Conservation (phyloP, 2,888 invertebrate genomes). For the Dryadula phaetusa region DNA sequence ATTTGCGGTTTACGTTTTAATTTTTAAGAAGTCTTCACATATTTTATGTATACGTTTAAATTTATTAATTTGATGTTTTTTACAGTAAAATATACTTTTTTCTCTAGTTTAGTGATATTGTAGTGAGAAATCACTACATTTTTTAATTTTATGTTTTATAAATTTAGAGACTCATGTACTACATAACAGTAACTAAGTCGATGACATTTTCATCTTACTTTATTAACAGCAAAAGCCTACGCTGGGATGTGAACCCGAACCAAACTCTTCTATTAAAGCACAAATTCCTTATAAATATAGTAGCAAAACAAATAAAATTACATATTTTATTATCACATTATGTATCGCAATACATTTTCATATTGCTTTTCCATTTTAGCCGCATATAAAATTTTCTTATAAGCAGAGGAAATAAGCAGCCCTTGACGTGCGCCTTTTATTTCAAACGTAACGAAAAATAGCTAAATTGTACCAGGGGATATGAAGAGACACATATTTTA, state of each 20-base stretch:
- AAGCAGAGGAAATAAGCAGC: neutral
- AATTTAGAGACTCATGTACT: neutral
- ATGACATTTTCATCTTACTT: no score
- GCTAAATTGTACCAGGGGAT: constrained; percentile 2
- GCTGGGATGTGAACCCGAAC: no score
- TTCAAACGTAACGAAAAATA: constrained; percentile 9
- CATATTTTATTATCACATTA: neutral
- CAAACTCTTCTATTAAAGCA: no score
- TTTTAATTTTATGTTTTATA: no score
- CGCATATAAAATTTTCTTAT: neutral
- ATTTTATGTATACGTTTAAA: neutral
- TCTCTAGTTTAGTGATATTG: neutral
- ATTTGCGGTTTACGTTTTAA: constrained; percentile 11
- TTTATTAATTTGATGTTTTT: neutral
- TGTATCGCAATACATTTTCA: neutral
- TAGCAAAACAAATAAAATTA: neutral
- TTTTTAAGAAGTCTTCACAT: constrained; percentile 5
- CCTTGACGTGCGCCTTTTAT: constrained; percentile 1
- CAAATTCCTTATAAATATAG: no score
- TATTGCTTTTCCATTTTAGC: neutral
- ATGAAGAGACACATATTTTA: constrained; percentile 19
- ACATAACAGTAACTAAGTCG: neutral
- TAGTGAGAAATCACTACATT: neutral
- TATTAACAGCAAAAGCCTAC: no score
- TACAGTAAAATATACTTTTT: neutral